Conservation (phyloP, 2,888 invertebrate genomes). For the Linnaemya vulpina region DNA sequence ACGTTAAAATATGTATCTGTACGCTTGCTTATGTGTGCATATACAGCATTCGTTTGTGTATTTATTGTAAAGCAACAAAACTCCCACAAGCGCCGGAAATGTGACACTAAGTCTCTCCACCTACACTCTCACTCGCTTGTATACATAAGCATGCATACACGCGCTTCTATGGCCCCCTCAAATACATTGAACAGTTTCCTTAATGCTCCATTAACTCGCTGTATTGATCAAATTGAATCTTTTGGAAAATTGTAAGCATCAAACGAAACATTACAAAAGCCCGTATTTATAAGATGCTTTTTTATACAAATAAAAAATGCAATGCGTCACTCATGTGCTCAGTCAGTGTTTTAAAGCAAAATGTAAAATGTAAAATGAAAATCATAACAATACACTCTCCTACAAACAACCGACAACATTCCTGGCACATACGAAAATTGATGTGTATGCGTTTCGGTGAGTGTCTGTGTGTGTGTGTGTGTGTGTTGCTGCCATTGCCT, state of each 20-base stretch:
- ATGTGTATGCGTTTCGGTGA: not conserved
- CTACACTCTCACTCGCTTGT: constrained; percentile 41
- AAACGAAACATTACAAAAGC: constrained; percentile 46
- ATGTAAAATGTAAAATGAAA: constrained; percentile 33
- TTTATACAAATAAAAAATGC: constrained; percentile 35
- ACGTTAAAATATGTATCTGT: constrained; percentile 17
- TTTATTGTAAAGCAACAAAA: constrained; percentile 38
- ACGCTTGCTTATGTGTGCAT: not conserved
- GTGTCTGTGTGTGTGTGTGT: constrained; percentile 18
- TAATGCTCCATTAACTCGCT: constrained; percentile 68
- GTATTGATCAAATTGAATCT: constrained; percentile 47
- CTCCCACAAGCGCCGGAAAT: constrained; percentile 70
- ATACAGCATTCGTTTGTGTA: not conserved
- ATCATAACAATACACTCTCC: constrained; percentile 38
- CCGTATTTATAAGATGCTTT: constrained; percentile 43
- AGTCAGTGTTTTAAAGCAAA: constrained; percentile 52
- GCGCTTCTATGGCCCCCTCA: constrained; percentile 18
- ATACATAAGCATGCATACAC: not conserved
- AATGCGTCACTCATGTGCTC: constrained; percentile 65
- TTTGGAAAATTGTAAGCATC: constrained; percentile 51
- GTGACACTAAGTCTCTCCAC: constrained; percentile 69
- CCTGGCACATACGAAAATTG: not conserved
- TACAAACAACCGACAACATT: constrained; percentile 42
- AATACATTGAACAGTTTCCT: constrained; percentile 59
- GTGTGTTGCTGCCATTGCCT: constrained; percentile 51